Base-by-base conservation (phyloP, 2,888 invertebrate species). In the Eupithecia subfuscata region DNA sequence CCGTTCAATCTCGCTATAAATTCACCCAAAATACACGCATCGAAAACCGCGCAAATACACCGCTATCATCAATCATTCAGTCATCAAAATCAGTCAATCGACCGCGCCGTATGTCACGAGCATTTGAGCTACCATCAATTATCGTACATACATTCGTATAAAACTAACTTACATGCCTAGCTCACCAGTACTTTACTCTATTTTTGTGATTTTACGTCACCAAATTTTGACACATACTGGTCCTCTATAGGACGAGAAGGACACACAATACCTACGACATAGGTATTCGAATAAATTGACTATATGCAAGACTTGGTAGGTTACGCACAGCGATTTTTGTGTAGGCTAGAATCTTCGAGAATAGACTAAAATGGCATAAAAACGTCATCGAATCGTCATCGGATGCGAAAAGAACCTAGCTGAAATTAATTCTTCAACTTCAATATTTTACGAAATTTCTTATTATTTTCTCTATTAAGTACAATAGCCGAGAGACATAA, bases 71-170 rank as follows among this genome's bases (percentile, higher is more conserved):
- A 79, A 85, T 85, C 84, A 76, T 83, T 84, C 85, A 82, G 72
- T 78, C 76, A 75, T 77, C 67, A 72, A 76, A 75, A 77, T 78
- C 76, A 74, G 77, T 73, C 77, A 67, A 73, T 75, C 70, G 71
- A 75, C 69, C 77, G 75, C 63, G 52, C 71, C 67, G 79, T 81
- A 74, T 81, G 81, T 81, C 82, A 76, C 81, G 25, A 84, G 84
- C 81, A 84, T 85, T 82, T 84, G 84, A 84, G 71, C 45, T 45
- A 68, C 83, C 84, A 87, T 87, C 86, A 88, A 88, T 88, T 68
- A 67, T 67, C 65, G 37, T 43, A 43, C 25, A 22, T 68, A 68
- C 43, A n/a, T n/a, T n/a, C n/a, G 6, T n/a, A 67, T 18, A n/a
- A 43, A 40, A 68, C 64, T 16, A 16, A 67, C 9, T 25, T 68